Conservation (phyloP, 1,140 invertebrate genomes). For the Gryllus bimaculatus region DNA sequence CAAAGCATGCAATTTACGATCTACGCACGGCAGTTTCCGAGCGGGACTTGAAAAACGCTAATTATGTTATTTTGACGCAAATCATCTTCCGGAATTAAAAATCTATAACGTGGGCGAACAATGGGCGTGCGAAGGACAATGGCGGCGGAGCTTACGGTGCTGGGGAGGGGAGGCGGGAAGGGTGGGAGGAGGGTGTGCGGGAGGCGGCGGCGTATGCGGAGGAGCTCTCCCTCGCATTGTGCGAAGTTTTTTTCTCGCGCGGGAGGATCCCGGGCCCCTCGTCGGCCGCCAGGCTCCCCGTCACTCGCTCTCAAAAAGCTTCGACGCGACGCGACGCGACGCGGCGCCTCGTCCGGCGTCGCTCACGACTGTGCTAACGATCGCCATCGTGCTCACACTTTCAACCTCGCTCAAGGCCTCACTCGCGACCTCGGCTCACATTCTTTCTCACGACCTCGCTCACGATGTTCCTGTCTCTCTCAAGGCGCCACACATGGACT, state of each 20-base stretch:
- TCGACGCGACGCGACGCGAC: too few relatives aligned
- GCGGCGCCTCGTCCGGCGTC: too few relatives aligned
- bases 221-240: background rate
- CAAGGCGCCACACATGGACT: too few relatives aligned
- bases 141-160: background rate
- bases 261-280: background rate
- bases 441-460: too few relatives aligned
- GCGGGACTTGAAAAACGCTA: background rate
- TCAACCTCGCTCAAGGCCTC: too few relatives aligned
- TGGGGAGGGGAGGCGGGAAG: background rate
- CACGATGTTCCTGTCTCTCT: too few relatives aligned
- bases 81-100: conserved; percentile 1
- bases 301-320: background rate
- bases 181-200: too few relatives aligned
- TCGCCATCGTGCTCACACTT: too few relatives aligned
- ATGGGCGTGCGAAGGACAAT: background rate
- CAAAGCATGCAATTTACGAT: background rate
- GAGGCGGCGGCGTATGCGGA: too few relatives aligned
- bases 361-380: too few relatives aligned
- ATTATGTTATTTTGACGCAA: background rate
- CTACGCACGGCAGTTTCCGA: background rate
- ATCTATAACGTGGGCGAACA: background rate
- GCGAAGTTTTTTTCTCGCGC: background rate
- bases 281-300: background rate
- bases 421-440: too few relatives aligned